Evolutionary conservation across 2,797 vertebrate genomes (phyloP).

Genomic region (Arrhamphus sclerolepis): DNA sequence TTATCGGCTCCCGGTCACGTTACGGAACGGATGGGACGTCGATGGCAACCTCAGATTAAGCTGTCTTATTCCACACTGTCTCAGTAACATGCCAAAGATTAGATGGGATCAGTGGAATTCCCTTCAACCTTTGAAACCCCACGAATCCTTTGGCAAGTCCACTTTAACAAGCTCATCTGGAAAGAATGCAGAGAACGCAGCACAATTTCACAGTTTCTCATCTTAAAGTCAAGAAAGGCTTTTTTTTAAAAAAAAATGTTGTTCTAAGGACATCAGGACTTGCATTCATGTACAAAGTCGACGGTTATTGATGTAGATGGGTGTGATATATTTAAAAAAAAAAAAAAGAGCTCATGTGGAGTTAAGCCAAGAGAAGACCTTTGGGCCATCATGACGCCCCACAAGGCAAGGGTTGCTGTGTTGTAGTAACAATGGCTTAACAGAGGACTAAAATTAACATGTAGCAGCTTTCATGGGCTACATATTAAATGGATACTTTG

Average conservation of each 20-base stretch:
- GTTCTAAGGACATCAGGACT: no score
- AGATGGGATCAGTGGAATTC: constrained; percentile 16
- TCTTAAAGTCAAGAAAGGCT: background rate
- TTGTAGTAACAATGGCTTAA: constrained; percentile 6
- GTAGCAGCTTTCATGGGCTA: background rate
- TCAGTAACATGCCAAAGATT: constrained; percentile 40
- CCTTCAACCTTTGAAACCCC: constrained; percentile 30
- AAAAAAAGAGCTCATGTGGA: background rate
- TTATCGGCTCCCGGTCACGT: constrained; percentile 42
- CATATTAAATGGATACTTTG: background rate
- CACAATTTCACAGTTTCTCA: background rate
- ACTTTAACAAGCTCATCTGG: background rate
- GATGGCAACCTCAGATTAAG: constrained; percentile 23
- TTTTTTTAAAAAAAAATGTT: background rate
- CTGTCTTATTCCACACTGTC: constrained; percentile 43
- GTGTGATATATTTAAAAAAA: no score
- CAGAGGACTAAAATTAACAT: constrained; percentile 2
- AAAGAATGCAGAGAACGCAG: background rate
- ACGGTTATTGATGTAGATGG: background rate
- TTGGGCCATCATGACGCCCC: background rate
- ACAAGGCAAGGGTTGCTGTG: constrained; percentile 38
- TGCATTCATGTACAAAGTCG: background rate
- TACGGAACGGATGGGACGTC: constrained; percentile 4
- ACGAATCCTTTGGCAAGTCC: constrained; percentile 1
- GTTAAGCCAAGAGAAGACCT: constrained; percentile 1